These are phyloP conservation scores for Ennomos erosarius DNA, from an alignment of 2,888 invertebrate genomes.

Conservation along the genomic window DNA sequence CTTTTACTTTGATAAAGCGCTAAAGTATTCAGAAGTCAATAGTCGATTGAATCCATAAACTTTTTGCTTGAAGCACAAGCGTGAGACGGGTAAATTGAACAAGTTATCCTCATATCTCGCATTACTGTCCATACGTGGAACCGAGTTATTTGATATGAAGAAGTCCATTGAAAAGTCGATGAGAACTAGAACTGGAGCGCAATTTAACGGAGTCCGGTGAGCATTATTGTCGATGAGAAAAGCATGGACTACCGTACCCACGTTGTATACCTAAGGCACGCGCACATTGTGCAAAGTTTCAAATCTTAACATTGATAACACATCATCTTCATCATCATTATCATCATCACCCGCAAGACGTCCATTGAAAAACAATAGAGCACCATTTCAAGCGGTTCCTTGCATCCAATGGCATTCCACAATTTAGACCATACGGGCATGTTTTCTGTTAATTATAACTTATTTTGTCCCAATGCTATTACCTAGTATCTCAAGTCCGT, in stretches of 20 bases:
- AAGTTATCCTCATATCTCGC: slow-evolving; percentile 29
- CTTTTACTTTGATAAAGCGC: slow-evolving; percentile 13
- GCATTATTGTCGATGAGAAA: slow-evolving; percentile 69
- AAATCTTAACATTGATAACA: no score
- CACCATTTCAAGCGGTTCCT: no score
- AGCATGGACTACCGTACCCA: slow-evolving; percentile 52
- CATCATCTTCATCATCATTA: no score
- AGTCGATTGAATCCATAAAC: slow-evolving; percentile 12
- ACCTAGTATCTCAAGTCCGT: no score
- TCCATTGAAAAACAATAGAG: no score
- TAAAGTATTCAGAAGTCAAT: slow-evolving; percentile 10
- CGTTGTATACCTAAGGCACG: slow-evolving; percentile 31
- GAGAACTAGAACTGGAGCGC: slow-evolving; percentile 54
- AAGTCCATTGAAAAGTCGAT: slow-evolving; percentile 44
- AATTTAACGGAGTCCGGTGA: slow-evolving; percentile 55
- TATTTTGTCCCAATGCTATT: no score
- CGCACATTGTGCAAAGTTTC: slow-evolving; percentile 13
- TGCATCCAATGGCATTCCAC: no score
- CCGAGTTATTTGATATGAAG: slow-evolving; percentile 32
- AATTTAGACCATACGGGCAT: no score
- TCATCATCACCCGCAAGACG: no score
- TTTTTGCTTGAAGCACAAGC: slow-evolving; percentile 26
- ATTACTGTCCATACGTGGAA: slow-evolving; percentile 34
- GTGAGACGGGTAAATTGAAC: slow-evolving; percentile 33
- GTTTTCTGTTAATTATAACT: no score